phyloP scores from a whole-genome alignment of 2,888 invertebrate genomes.

The Yponomeuta cagnagella region DNA sequence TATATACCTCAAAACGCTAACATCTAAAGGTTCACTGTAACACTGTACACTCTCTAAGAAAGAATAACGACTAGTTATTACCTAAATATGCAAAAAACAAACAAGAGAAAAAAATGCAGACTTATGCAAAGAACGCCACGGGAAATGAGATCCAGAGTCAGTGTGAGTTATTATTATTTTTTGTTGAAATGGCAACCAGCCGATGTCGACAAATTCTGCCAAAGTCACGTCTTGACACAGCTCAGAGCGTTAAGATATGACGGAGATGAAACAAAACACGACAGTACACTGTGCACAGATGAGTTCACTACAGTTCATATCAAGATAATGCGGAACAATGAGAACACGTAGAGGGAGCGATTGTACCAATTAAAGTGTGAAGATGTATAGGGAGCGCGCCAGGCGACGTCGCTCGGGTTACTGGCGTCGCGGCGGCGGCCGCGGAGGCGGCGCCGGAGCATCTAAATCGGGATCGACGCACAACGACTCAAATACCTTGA shows the following conservation, averaged over 20 bases:
- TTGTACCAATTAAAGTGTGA: slow-evolving; percentile 37
- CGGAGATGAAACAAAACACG: not conserved
- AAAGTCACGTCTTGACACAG: not conserved
- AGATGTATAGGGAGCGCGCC: slow-evolving; percentile 51
- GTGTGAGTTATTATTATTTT: not conserved
- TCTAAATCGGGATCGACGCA: slow-evolving; percentile 75
- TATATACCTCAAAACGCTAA: not conserved
- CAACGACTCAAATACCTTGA: slow-evolving; percentile 76
- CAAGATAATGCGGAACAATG: slow-evolving; percentile 12
- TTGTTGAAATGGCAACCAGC: too few species aligned
- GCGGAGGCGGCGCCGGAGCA: slow-evolving; percentile 69
- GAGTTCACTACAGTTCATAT: slow-evolving; percentile 4
- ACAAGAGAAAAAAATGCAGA: not conserved
- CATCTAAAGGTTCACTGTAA: not conserved
- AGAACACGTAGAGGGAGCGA: slow-evolving; percentile 29
- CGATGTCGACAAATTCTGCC: too few species aligned
- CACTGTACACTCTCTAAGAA: not conserved
- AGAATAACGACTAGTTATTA: not conserved
- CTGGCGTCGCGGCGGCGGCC: slow-evolving; percentile 61
- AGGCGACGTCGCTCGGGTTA: slow-evolving; percentile 68
- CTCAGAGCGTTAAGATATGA: not conserved
- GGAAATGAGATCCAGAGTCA: not conserved
- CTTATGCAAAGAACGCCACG: slow-evolving; percentile 4
- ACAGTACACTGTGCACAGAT: not conserved
- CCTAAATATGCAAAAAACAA: not conserved